These are phyloP conservation scores for Sphecodes monilicornis DNA, from an alignment of 2,888 invertebrate genomes.

Conservation along the genomic window DNA sequence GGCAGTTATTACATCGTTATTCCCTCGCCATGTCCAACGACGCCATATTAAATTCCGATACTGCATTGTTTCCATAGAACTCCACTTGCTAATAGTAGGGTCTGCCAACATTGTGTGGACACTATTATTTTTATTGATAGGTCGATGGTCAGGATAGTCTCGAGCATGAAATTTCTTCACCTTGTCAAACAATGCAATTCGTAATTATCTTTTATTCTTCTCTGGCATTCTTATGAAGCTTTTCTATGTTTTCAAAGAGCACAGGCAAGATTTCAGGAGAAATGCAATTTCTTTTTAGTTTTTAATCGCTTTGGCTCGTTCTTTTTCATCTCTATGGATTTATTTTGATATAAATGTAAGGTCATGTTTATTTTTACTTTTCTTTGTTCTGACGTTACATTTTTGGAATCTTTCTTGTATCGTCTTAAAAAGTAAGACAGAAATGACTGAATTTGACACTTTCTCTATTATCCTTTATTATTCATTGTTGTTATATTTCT, in stretches of 20 bases:
- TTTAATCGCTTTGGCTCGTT: background rate
- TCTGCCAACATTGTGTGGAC: conserved; percentile 29
- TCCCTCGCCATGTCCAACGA: conserved; percentile 56
- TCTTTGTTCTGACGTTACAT: background rate
- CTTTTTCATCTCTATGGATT: background rate
- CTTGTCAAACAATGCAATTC: background rate
- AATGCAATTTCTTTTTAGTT: background rate
- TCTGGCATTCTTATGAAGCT: background rate
- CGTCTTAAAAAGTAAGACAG: background rate
- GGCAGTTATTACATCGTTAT: conserved; percentile 72
- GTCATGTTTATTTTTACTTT: background rate
- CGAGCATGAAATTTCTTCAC: conserved; percentile 27
- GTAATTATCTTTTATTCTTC: background rate
- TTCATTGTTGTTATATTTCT: too few species aligned
- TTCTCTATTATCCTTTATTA: too few species aligned
- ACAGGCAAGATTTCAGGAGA: background rate
- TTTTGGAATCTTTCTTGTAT: background rate
- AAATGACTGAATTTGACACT: too few species aligned
- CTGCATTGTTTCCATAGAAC: conserved; percentile 63
- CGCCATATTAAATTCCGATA: conserved; percentile 72
- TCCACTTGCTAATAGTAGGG: conserved; percentile 48
- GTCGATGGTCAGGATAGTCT: conserved; percentile 29
- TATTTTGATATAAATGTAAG: background rate
- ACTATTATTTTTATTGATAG: conserved; percentile 71
- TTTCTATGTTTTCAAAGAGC: background rate